Conservation (phyloP, 2,113 vertebrate genomes). For the Phalacrocorax pelagicus region DNA sequence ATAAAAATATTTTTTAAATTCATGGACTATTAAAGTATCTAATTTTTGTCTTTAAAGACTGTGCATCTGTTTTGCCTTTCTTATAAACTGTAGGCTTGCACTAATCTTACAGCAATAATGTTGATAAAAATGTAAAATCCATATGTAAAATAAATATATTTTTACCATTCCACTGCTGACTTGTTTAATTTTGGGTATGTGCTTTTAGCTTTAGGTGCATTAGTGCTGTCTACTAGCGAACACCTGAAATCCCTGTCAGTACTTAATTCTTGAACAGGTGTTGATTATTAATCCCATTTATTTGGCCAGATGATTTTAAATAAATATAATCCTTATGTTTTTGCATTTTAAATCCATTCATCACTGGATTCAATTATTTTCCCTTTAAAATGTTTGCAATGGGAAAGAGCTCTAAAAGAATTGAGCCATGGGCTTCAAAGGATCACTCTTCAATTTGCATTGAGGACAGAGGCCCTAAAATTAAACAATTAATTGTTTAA, state of each 20-base stretch:
- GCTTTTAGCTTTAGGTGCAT: not conserved
- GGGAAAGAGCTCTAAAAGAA: not conserved
- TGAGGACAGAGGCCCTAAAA: not conserved
- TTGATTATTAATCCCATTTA: not conserved
- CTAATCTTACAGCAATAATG: not conserved
- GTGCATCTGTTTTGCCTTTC: not conserved
- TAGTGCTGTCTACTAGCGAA: not conserved
- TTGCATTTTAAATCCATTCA: not conserved
- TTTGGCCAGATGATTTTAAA: not conserved
- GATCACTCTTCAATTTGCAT: not conserved
- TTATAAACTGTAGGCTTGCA: not conserved
- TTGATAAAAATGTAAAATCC: not conserved
- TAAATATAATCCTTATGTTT: not conserved
- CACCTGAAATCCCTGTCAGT: not conserved
- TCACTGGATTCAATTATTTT: not conserved
- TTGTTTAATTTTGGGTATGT: not conserved
- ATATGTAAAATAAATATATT: not conserved
- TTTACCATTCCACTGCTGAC: not conserved
- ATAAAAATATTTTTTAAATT: not conserved
- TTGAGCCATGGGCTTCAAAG: not conserved
- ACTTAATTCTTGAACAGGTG: not conserved
- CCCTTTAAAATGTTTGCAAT: not conserved
- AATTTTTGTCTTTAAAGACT: not conserved
- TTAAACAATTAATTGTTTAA: not conserved
- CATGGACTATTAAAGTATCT: not conserved